Percentiles rank a stretch among this genome's conserved stretches.
Conservation (phyloP, 2,888 invertebrate genomes). For the Melinaea menophilus region DNA sequence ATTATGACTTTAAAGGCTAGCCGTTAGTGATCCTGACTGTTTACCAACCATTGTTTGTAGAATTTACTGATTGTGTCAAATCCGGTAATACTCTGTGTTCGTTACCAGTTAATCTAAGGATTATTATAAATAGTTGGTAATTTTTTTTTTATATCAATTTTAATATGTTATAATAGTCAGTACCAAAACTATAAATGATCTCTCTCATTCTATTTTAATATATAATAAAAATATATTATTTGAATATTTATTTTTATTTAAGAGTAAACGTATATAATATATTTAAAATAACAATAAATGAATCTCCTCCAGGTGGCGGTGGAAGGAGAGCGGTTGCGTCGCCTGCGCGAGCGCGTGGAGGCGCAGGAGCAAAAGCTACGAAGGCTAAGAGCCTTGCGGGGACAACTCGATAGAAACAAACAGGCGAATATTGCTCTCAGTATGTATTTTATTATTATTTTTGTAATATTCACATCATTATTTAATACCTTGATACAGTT, state of each 20-base stretch:
- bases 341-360: conserved; percentile 94
- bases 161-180: too few relatives aligned
- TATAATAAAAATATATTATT: background rate
- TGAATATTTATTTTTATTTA: background rate
- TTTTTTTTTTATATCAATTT: too few relatives aligned
- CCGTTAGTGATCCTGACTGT: too few relatives aligned
- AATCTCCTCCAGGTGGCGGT: conserved; percentile 78
- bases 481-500: too few relatives aligned
- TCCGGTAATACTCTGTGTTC: too few relatives aligned
- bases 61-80: too few relatives aligned
- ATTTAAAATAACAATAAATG: background rate
- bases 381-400: conserved; percentile 92
- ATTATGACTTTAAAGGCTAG: too few relatives aligned
- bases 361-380: conserved; percentile 96
- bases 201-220: background rate
- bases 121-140: too few relatives aligned
- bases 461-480: background rate
- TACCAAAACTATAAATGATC: background rate
- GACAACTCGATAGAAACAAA: conserved; percentile 95
- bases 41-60: too few relatives aligned
- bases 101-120: too few relatives aligned
- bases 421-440: conserved; percentile 93
- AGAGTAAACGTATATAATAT: background rate
- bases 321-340: conserved; percentile 91
- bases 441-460: conserved; percentile 75